Conservation (phyloP, 2,113 vertebrate species). For the Notiomystis cincta region DNA sequence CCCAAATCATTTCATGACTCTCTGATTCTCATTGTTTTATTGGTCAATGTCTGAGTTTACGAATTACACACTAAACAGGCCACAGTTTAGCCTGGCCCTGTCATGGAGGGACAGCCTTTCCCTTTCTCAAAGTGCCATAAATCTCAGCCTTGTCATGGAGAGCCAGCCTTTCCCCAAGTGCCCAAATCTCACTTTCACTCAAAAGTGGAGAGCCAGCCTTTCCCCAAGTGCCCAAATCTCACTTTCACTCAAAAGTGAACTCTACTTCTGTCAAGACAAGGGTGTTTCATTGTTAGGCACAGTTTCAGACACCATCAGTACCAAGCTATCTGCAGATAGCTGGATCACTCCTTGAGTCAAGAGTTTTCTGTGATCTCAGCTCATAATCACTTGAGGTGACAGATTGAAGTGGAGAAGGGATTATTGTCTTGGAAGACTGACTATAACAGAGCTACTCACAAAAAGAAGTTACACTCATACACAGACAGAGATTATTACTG, state of each 20-base stretch:
- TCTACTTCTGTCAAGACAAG: neutral
- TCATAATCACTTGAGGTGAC: neutral
- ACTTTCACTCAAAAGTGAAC: neutral
- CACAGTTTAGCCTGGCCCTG: neutral
- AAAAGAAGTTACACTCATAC: neutral
- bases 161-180: neutral
- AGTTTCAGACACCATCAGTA: neutral
- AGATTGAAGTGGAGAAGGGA: neutral
- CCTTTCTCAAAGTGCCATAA: neutral
- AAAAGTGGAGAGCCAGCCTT: no score
- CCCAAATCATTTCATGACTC: neutral
- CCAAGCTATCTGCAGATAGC: neutral
- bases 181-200: neutral
- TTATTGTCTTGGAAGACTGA: rapidly evolving
- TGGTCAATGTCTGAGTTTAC: neutral
- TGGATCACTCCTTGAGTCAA: neutral
- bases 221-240: neutral
- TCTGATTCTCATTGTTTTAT: neutral
- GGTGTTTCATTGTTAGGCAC: neutral
- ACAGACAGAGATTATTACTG: neutral
- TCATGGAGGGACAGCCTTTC: neutral
- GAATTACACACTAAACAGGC: neutral
- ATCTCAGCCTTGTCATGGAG: neutral
- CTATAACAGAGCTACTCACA: neutral
- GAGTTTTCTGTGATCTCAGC: neutral